Base-by-base conservation (phyloP, 2,797 vertebrate genomes). In the Chrysolophus pictus region DNA sequence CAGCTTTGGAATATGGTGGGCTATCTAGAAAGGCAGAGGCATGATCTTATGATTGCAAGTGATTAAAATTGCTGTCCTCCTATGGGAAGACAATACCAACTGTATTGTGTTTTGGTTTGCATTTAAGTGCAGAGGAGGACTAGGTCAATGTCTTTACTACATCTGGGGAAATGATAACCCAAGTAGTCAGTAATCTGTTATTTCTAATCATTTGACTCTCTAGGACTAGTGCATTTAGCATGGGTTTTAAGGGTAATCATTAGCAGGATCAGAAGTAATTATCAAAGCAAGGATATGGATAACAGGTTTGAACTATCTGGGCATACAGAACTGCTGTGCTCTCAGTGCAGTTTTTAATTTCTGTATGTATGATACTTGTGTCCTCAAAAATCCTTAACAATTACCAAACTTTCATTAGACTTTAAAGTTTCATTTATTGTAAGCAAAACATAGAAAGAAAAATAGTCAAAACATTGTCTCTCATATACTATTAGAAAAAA, bases 321-420 rank as follows among this genome's bases (percentile, higher is more conserved):
- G 11, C 4, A 2, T 6, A 35, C 23, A 64, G 58, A 11, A 26
- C 49, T 80, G 31, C 65, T 44, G 26, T 64, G 35, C 14, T 81
- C 11, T 44, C 37, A 39, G 18, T 6, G 31, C 7, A 5, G 47
- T 6, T 81, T 26, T 37, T 33, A 47, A 44, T 0, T 0, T n/a
- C 14, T 62, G 3, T 26, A 0, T 13, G 10, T 41, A 5, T 49
- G 76, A 76, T 31, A 31, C 9, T 3, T 64, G 53, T 14, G 4
- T 22, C 24, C 53, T 79, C 67, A 68, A n/a, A 73, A 10, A 55
- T 6, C 33, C 28, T 49, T 28, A 62, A 35, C 0, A 58, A 16
- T 22, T 55, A 28, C 31, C 24, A 51, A 56, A 8, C 4, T 71
- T 72, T 22, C 6, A 42, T 35, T 68, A 80, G 33, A 22, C 37